These are phyloP conservation scores for Telmatochromis sp. DNA, from an alignment of 2,113 vertebrate species.

Conservation along the genomic window DNA sequence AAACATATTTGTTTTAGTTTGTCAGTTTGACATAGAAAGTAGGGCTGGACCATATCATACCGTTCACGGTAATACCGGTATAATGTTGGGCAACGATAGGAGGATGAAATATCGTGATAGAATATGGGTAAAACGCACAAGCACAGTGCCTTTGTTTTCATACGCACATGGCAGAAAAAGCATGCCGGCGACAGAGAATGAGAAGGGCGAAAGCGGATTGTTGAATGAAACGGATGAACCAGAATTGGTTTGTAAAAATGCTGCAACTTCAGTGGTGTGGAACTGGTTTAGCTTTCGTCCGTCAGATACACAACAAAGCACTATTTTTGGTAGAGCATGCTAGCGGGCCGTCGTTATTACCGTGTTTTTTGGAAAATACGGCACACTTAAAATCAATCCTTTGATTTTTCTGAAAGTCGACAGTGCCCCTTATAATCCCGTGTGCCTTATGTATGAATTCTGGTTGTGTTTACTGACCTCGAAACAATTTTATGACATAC, in stretches of 20 bases:
- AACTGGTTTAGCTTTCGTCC: neutral
- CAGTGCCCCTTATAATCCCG: fast-evolving
- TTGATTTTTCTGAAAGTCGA: fast-evolving
- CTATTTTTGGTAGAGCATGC: neutral
- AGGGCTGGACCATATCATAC: neutral
- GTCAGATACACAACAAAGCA: neutral
- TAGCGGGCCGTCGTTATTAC: fast-evolving
- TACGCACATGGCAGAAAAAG: neutral
- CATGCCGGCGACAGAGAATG: fast-evolving
- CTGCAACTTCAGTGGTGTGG: neutral
- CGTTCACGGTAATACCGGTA: fast-evolving
- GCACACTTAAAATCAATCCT: neutral
- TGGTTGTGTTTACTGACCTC: neutral
- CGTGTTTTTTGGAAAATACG: fast-evolving
- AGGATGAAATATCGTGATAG: neutral
- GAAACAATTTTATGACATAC: fast-evolving
- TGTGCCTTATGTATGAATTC: neutral
- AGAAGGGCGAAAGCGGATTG: fast-evolving
- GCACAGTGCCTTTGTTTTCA: neutral
- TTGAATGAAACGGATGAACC: neutral
- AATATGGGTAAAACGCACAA: neutral
- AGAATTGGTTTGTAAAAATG: neutral
- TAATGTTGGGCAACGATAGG: fast-evolving
- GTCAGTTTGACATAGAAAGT: neutral
- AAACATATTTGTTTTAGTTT: neutral